These are phyloP conservation scores for Sitta carolinensis DNA, from an alignment of 2,797 vertebrate genomes.

Conservation along the genomic window DNA sequence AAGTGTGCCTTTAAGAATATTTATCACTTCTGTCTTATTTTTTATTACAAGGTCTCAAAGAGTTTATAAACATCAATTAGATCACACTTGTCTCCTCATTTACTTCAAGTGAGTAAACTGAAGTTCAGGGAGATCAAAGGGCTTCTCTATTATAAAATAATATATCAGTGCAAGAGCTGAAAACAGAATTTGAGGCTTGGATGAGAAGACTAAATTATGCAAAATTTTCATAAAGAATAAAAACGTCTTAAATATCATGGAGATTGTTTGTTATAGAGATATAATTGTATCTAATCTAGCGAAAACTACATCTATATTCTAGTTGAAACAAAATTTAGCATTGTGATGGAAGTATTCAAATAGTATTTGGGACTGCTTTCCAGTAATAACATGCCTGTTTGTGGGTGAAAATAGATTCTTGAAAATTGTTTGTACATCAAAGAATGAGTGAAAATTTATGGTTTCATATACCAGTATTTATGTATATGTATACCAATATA, in stretches of 20 bases:
- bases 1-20: neutral
- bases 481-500: neutral
- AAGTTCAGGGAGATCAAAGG: neutral
- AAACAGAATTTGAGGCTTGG: neutral
- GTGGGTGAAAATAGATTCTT: neutral
- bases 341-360: constrained; percentile 5
- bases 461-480: neutral
- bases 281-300: neutral
- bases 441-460: neutral
- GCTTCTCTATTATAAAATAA: neutral
- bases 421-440: neutral
- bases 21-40: neutral
- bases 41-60: neutral
- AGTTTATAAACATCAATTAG: constrained; percentile 25
- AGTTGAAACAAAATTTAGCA: neutral
- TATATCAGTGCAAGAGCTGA: neutral
- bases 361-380: neutral
- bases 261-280: neutral
- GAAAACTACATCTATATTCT: neutral
- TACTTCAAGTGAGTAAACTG: neutral
- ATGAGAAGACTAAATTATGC: neutral
- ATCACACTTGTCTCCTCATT: neutral
- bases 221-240: neutral
- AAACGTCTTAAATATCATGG: neutral
- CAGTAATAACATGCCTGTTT: neutral